Evolutionary conservation across 37 sponge, comb jelly and placozoan species (phyloP), one percentile per base, ranked within the genome.

Genomic region (Axinella damicornis): DNA sequence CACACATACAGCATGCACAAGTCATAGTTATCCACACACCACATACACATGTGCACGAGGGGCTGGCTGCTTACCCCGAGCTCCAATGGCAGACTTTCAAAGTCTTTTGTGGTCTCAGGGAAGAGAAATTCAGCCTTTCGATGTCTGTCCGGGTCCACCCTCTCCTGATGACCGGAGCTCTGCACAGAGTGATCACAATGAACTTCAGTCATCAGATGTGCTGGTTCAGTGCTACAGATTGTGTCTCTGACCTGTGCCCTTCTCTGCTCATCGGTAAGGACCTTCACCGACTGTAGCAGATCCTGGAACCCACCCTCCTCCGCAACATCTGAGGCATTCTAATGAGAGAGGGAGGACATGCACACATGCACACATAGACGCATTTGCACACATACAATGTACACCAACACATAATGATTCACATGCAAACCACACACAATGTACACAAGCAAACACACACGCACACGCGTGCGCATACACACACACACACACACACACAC

Each of bases 41-140:
- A n/a, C n/a, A n/a, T n/a, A n/a, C n/a, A n/a, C 53, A 73, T 40
- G 53, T 4, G n/a, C 4, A 15, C 33, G 39, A 76, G 27, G 61
- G 34, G 34, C 22, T 30, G 54, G 20, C 9, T 28, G 62, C 82
- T 22, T 21, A 87, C 91, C 57, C 61, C 76, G 67, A 96, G 92
- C 65, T 98, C 94, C 19, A 98, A 38, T 1, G 96, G 97, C 5
- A 98, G 88, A 24, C 83, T 71, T 31, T 91, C 88, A 81, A 94
- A 96, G 62, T 98, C 91, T 64, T 88, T 92, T 40, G 92, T 94
- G 6, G 80, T 91, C 71, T 98, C 99, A 22, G 96, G 95, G 68
- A 94, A 98, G 11, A 96, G 70, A 75, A 95, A 94, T 31, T 92
- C 92, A 18, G 94, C 85, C 22, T 88, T 94, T 19, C 90, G 76